Evolutionary conservation across 2,797 vertebrate genomes (phyloP).

Genomic region (Pampus argenteus): DNA sequence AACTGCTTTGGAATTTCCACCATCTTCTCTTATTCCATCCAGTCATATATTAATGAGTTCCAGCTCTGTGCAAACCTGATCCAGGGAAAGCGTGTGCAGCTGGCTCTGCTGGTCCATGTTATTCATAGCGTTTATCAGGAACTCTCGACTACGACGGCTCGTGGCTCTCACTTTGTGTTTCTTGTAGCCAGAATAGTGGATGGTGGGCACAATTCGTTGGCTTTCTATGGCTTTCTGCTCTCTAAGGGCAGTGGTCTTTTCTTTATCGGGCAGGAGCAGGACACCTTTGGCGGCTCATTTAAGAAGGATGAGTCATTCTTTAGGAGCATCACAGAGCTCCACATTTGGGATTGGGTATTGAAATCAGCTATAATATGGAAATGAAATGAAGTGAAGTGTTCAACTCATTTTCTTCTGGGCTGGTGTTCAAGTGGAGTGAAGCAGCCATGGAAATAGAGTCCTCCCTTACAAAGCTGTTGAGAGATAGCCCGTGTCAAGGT

Average conservation of each 20-base stretch:
- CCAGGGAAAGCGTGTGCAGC: constrained; percentile 67
- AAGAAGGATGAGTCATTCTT: constrained; percentile 79
- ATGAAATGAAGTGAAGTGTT: no score
- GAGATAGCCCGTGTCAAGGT: constrained; percentile 81
- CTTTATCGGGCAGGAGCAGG: constrained; percentile 82
- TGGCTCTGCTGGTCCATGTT: constrained; percentile 80
- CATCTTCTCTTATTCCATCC: constrained; percentile 83
- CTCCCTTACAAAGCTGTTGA: constrained; percentile 64
- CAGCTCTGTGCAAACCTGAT: constrained; percentile 80
- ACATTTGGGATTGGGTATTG: constrained; percentile 84
- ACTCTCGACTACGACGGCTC: constrained; percentile 73
- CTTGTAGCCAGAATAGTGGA: constrained; percentile 77
- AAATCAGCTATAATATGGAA: no score
- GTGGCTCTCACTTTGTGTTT: constrained; percentile 83
- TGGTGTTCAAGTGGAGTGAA: constrained; percentile 82
- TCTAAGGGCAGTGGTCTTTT: constrained; percentile 70
- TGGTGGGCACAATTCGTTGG: constrained; percentile 74
- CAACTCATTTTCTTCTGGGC: constrained; percentile 75
- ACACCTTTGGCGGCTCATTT: constrained; percentile 73
- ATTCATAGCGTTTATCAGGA: constrained; percentile 66
- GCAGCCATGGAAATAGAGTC: constrained; percentile 74
- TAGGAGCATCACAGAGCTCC: constrained; percentile 83
- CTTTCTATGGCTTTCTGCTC: constrained; percentile 60
- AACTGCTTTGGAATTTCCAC: constrained; percentile 76
- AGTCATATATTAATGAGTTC: constrained; percentile 79